A percentile compares a stretch with the other conserved stretches of the same genome.
phyloP scores from a whole-genome alignment of 30 jellyfish, hydroid and myxozoan genomes.

The Turritopsis rubra region DNA sequence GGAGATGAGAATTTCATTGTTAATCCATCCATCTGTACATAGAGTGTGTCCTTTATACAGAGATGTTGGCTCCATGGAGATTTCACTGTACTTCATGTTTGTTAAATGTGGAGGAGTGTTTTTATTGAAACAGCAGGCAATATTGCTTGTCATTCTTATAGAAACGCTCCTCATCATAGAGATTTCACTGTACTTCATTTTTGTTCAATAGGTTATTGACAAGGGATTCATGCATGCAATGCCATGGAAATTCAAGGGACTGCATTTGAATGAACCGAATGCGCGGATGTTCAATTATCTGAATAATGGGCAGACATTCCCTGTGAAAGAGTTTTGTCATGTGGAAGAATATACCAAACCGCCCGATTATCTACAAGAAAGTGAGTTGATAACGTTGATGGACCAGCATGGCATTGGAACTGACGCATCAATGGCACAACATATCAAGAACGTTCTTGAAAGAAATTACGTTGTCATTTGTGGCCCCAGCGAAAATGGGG shows the following conservation, averaged over 20 bases:
- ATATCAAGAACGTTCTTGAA: slow-evolving; percentile 28
- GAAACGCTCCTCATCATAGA: not conserved
- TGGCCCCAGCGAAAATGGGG: slow-evolving; percentile 28
- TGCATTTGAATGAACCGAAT: slow-evolving; percentile 18
- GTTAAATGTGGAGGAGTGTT: too few relatives aligned
- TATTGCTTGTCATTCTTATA: too few relatives aligned
- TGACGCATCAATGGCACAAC: slow-evolving; percentile 34
- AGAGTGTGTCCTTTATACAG: too few relatives aligned
- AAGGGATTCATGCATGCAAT: slow-evolving; percentile 28
- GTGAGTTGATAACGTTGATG: slow-evolving; percentile 33
- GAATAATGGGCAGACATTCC: not conserved
- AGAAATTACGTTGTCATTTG: slow-evolving; percentile 33
- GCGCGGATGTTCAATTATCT: slow-evolving; percentile 13
- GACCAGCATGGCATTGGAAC: slow-evolving; percentile 35
- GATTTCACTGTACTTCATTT: not conserved
- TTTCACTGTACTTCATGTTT: too few relatives aligned
- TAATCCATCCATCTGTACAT: too few relatives aligned
- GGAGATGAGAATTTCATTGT: too few relatives aligned
- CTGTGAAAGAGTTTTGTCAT: not conserved
- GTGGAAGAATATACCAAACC: slow-evolving; percentile 26
- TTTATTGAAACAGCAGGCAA: too few relatives aligned
- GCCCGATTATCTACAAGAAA: slow-evolving; percentile 35
- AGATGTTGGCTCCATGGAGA: too few relatives aligned
- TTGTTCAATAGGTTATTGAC: slow-evolving; percentile 5
- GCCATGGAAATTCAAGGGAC: slow-evolving; percentile 31